phyloP scores from a whole-genome alignment of 2,797 vertebrate genomes.

The Eupleurogrammus muticus region DNA sequence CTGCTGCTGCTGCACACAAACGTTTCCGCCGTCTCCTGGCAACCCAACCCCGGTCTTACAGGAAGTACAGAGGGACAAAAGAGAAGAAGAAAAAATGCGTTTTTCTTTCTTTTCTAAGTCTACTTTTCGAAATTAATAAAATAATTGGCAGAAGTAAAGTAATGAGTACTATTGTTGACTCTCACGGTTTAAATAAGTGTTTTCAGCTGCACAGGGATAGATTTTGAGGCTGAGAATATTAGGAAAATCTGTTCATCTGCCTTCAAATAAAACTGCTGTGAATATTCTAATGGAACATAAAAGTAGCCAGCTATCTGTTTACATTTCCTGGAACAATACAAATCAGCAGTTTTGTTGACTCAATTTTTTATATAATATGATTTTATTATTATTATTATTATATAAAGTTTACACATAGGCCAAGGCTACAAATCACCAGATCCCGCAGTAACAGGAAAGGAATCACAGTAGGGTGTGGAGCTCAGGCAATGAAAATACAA shows the following conservation, averaged over 20 bases:
- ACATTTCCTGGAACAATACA: background rate
- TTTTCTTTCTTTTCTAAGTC: too few species aligned
- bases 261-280: background rate
- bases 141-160: background rate
- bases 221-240: background rate
- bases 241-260: background rate
- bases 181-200: background rate
- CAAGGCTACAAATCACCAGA: too few species aligned
- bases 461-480: too few species aligned
- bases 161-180: background rate
- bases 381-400: too few species aligned
- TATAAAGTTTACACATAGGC: too few species aligned
- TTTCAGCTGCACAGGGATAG: background rate
- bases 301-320: background rate
- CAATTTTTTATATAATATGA: too few species aligned
- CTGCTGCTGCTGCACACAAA: conserved; percentile 55
- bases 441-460: too few species aligned
- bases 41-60: conserved; percentile 78
- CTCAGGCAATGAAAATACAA: too few species aligned
- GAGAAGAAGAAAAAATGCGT: background rate
- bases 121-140: background rate
- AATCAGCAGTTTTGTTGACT: background rate
- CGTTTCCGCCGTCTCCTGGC: conserved; percentile 79
- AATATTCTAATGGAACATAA: background rate
- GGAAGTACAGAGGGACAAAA: conserved; percentile 71